Evolutionary conservation across 2,888 invertebrate species (phyloP), one percentile per base, ranked within the genome.

Genomic region (Capitulum mitella): DNA sequence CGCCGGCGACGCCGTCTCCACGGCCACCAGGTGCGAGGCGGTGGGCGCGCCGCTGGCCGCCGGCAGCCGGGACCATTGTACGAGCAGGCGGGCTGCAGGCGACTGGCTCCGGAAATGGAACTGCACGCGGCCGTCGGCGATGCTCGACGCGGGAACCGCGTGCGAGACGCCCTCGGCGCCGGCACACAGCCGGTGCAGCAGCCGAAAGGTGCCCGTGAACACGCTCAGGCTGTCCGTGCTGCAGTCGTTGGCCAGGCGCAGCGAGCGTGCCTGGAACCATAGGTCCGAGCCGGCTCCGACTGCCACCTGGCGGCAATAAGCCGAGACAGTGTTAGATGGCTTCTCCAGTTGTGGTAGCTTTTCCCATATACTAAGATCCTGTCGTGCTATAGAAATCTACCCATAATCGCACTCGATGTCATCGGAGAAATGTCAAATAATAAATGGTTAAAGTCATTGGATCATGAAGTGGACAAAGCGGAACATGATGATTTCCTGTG

Each of bases 141-240:
- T 37, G 34, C 37, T 3, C 2, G 16, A 37, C 5, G 22, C 37
- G 3, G 70, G 37, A 22, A 70, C 37, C 22, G 26, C 22, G 70
- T 70, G 70, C 22, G 70, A 70, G 70, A 6, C 22, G 70, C 70
- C 70, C 70, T 70, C 70, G 26, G 19, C 70, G 70, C 26, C 37
- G 70, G 70, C 34, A 37, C 70, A 70, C 34, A 70, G 34, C 6
- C 34, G 32, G 10, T 70, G 34, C 22, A 70, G 70, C 22, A 37
- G 70, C 0, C 70, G 70, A 37, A 70, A 70, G 14, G 12, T 5
- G 37, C 37, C 70, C 12, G 70, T 37, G 70, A 16, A 70, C 22
- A 70, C 6, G 22, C 6, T 14, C 37, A 70, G 70, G 37, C 70
- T 70, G 37, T 70, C 70, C 3, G 26, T 19, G 70, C 19, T 14